Evolutionary conservation across 2,797 vertebrate species (phyloP).

Genomic region (Lemur catta): DNA sequence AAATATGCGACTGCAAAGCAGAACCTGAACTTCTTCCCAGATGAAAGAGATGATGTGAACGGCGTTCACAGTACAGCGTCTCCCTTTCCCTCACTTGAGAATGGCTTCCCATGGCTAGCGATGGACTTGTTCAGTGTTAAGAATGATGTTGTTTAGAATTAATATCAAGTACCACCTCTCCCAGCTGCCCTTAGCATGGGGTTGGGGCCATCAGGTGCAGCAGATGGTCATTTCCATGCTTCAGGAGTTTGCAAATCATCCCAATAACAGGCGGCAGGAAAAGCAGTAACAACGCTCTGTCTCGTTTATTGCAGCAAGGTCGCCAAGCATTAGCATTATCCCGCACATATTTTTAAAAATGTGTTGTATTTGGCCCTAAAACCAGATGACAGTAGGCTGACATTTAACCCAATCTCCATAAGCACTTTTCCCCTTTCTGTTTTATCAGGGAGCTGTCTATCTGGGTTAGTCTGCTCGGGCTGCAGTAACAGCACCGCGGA

Average conservation of each 20-base stretch:
- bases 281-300: not conserved
- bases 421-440: not conserved
- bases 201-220: not conserved
- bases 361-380: not conserved
- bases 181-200: not conserved
- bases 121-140: not conserved
- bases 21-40: not conserved
- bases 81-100: not conserved
- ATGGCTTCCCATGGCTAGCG: not conserved
- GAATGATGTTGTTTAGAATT: not conserved
- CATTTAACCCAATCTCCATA: not conserved
- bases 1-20: constrained; percentile 39
- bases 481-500: not conserved
- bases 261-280: not conserved
- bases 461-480: not conserved
- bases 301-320: rapidly evolving
- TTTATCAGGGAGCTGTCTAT: not conserved
- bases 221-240: not conserved
- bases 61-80: not conserved
- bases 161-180: not conserved
- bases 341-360: not conserved
- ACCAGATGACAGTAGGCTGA: not conserved
- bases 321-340: not conserved
- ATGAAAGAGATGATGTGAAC: not conserved
- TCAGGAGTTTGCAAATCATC: not conserved